Evolutionary conservation across 2,113 vertebrate genomes (phyloP).

Genomic region (Stigmatopora argus): DNA sequence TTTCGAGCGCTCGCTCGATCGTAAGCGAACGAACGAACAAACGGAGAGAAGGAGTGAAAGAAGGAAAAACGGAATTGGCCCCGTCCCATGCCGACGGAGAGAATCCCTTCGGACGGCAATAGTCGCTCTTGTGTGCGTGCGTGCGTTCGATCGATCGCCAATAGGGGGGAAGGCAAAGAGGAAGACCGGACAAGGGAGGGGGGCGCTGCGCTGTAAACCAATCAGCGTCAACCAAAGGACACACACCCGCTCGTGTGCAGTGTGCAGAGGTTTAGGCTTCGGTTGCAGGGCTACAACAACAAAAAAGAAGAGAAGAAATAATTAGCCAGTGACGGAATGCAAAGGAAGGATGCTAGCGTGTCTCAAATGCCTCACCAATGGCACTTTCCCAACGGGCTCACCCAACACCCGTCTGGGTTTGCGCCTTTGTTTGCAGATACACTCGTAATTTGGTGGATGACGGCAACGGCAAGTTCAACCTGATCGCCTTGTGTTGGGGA

Average conservation of each 20-base stretch:
- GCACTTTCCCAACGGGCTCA: no score
- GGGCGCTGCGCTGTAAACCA: slow-evolving; percentile 42
- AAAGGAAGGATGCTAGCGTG: background rate
- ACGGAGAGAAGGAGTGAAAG: no score
- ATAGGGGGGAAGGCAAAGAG: no score
- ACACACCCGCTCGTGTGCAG: slow-evolving; percentile 48
- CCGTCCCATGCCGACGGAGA: no score
- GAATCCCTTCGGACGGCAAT: no score
- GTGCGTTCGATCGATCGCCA: slow-evolving; percentile 37
- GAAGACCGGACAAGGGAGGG: slow-evolving; percentile 1
- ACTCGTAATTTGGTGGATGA: slow-evolving; percentile 92
- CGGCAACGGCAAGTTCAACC: slow-evolving; percentile 95
- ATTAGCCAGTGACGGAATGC: slow-evolving; percentile 11
- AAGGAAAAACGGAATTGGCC: no score
- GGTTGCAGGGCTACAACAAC: background rate
- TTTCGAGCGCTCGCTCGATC: no score
- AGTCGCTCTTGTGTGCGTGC: no score
- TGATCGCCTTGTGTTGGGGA: slow-evolving; percentile 98
- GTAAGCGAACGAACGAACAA: no score
- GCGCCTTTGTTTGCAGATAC: slow-evolving; percentile 72
- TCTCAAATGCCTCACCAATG: no score
- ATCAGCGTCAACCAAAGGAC: slow-evolving; percentile 45
- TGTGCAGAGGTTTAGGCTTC: background rate
- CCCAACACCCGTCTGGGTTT: no score
- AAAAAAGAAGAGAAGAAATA: background rate